A percentile compares a stretch with the other conserved stretches of the same genome.
These are phyloP conservation scores for Burhinus oedicnemus DNA, from an alignment of 2,113 vertebrate genomes.

Conservation along the genomic window DNA sequence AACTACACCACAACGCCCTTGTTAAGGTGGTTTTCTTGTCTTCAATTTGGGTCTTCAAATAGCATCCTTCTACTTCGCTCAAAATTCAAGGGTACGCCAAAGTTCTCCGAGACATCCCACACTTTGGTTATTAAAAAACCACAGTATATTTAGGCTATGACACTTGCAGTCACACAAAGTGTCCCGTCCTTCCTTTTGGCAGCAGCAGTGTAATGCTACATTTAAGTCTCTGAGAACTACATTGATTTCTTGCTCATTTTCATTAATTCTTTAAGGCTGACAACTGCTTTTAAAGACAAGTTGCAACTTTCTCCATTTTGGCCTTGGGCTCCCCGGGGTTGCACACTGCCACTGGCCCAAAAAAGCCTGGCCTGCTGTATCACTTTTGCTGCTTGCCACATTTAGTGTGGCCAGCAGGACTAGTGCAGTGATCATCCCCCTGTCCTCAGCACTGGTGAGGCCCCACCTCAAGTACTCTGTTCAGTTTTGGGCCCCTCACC, in stretches of 20 bases:
- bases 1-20: neutral
- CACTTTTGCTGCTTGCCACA: too few species aligned
- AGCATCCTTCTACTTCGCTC: neutral
- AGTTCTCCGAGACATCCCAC: neutral
- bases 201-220: neutral
- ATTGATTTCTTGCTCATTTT: neutral
- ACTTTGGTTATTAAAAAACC: neutral
- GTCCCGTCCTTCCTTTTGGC: neutral
- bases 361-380: neutral
- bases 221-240: neutral
- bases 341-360: neutral
- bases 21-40: neutral
- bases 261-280: neutral
- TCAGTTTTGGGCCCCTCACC: too few species aligned
- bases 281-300: neutral
- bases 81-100: neutral
- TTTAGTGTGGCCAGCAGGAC: too few species aligned
- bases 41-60: neutral
- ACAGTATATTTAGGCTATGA: neutral
- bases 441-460: too few species aligned
- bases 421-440: too few species aligned
- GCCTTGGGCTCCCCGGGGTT: neutral
- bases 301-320: neutral
- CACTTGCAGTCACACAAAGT: neutral
- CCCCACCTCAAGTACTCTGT: too few species aligned